Evolutionary conservation across 2,888 invertebrate genomes (phyloP), one percentile per base, ranked within the genome.

Genomic region (Sisyra terminalis): DNA sequence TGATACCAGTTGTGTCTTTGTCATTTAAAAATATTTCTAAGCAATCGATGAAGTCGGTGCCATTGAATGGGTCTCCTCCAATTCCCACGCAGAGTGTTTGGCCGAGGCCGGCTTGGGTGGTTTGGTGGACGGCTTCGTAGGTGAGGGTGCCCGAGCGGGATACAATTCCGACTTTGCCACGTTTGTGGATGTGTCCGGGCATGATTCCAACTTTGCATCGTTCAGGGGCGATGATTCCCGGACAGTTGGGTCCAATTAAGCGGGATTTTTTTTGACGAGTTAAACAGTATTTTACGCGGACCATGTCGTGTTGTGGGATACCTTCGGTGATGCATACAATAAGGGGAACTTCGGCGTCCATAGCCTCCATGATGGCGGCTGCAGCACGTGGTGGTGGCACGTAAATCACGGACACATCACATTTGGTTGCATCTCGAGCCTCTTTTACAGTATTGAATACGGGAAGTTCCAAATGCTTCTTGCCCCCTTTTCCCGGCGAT

Each of bases 41-140:
- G 57, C 93, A 92, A 63, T 98, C 98, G 52, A 97, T 90, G 60
- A 98, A 99, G 63, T 96, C 89, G 6, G 96, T 96, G 42, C 96
- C 96, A 57, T 94, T 94, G 71, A 96, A 96, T 0, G 96, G 96
- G 71, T 97, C 96, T 46, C 96, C 96, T 45, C 97, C 97, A 59
- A 97, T 96, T 46, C 97, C 97, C 11, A 98, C 77, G 59, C 94
- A 96, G 14, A 96, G 69, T 0, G 94, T 87, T 66, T 98, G 94
- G 2, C 96, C 94, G 2, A 93, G 68, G 40, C 85, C 85, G 49
- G 74, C 72, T 54, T 53, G 31, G 1, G 78, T 77, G 1, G 82
- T 82, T 60, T 84, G 81, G 50, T 78, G 70, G 3, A 82, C 82
- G 18, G 82, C 82, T 61, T 84, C 82, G 53, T 83, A 83, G 0